A percentile compares a stretch with the other conserved stretches of the same genome.
These are phyloP conservation scores for Temnothorax curvispinosus DNA, from an alignment of 1,140 invertebrate genomes.

Conservation along the genomic window DNA sequence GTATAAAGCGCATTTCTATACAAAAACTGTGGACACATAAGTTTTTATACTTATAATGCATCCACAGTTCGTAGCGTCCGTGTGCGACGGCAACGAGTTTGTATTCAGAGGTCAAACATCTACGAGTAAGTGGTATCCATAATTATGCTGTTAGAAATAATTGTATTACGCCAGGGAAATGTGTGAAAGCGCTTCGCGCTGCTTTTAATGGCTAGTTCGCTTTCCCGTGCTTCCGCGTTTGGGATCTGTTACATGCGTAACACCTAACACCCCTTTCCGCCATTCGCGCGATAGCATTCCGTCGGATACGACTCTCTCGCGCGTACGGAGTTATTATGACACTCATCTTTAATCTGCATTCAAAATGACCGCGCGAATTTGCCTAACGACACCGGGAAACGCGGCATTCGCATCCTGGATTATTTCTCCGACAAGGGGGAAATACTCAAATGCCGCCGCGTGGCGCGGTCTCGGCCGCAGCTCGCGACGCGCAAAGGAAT, in stretches of 20 bases:
- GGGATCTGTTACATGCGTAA: neutral
- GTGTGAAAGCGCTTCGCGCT: neutral
- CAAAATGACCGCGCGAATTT: slow-evolving; percentile 22
- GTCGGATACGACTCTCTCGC: too few species aligned
- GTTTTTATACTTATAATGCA: neutral
- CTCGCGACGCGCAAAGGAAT: slow-evolving; percentile 52
- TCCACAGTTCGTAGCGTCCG: neutral
- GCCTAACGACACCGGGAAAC: slow-evolving; percentile 7
- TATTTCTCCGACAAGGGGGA: slow-evolving; percentile 19
- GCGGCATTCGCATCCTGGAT: neutral
- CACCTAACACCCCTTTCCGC: too few species aligned
- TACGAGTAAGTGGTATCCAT: neutral
- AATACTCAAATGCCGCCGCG: slow-evolving; percentile 34
- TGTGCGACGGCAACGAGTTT: neutral
- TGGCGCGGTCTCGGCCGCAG: neutral
- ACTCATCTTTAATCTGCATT: slow-evolving; percentile 13
- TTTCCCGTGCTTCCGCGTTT: neutral
- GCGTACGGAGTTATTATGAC: neutral
- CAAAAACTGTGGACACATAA: neutral
- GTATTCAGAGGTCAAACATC: neutral
- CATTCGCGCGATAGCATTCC: too few species aligned
- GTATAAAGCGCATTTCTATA: neutral
- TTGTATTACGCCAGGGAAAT: neutral
- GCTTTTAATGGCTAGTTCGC: slow-evolving; percentile 11
- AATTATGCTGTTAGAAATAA: slow-evolving; percentile 28